These are phyloP conservation scores for Scaptomyza caliginosa DNA, from an alignment of 2,888 invertebrate genomes.

Conservation along the genomic window DNA sequence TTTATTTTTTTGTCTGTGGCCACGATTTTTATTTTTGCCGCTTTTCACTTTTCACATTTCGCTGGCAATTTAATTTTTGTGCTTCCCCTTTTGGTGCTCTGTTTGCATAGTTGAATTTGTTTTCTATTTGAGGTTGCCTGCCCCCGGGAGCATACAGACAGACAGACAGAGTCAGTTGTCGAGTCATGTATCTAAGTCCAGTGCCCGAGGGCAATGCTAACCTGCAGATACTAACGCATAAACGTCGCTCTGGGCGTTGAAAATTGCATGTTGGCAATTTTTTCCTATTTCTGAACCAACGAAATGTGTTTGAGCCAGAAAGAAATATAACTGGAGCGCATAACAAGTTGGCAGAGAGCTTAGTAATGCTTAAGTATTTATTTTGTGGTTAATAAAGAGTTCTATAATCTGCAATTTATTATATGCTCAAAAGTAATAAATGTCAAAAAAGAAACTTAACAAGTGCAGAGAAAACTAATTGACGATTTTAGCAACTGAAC, in stretches of 20 bases:
- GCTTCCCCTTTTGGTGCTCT: conserved; percentile 50
- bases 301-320: background rate
- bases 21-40: conserved; percentile 19
- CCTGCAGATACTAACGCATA: conserved; percentile 60
- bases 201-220: conserved; percentile 46
- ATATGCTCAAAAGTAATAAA: background rate
- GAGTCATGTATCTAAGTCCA: conserved; percentile 62
- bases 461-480: background rate
- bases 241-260: conserved; percentile 57
- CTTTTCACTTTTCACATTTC: conserved; percentile 43
- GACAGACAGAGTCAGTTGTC: conserved; percentile 33
- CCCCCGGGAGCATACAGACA: conserved; percentile 31
- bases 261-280: conserved; percentile 62
- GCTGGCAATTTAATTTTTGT: conserved; percentile 70
- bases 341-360: conserved; percentile 12
- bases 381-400: background rate
- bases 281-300: conserved; percentile 1
- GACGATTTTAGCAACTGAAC: background rate
- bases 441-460: background rate
- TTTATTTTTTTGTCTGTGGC: conserved; percentile 14
- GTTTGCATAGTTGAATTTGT: conserved; percentile 76
- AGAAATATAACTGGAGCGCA: background rate
- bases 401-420: background rate
- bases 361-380: background rate
- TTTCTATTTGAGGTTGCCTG: conserved; percentile 74